A percentile compares a stretch with the other conserved stretches of the same genome.
Evolutionary conservation across 2,797 vertebrate genomes (phyloP).

Genomic region (Naso thynnoides): DNA sequence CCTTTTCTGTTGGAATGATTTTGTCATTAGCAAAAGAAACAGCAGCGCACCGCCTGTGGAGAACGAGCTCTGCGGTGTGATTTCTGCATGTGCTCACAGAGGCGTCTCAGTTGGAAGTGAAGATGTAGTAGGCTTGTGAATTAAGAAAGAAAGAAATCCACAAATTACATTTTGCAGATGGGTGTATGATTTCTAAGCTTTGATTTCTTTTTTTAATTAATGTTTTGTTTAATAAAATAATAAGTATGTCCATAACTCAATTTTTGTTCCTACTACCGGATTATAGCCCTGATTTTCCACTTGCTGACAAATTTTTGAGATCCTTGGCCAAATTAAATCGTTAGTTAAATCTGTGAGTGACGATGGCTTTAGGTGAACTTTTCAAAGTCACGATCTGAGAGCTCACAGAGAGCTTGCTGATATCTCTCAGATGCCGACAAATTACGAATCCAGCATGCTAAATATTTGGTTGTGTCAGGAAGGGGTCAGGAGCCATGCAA

Average conservation of each 20-base stretch:
- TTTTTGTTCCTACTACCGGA: neutral
- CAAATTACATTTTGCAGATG: neutral
- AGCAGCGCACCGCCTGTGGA: neutral
- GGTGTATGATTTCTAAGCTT: neutral
- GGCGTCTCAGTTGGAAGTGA: neutral
- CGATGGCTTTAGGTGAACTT: too few relatives aligned
- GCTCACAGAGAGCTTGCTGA: too few relatives aligned
- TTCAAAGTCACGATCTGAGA: too few relatives aligned
- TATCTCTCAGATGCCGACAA: too few relatives aligned
- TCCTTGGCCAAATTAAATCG: too few relatives aligned
- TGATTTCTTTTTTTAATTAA: neutral
- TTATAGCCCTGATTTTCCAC: too few relatives aligned
- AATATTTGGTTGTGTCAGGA: too few relatives aligned
- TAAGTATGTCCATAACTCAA: neutral
- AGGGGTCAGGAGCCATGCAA: too few relatives aligned
- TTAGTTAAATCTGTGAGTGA: too few relatives aligned
- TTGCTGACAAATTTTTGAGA: too few relatives aligned
- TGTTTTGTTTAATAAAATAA: neutral
- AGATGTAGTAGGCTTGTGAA: neutral
- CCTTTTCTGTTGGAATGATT: neutral
- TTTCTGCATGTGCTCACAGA: neutral
- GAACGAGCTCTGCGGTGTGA: neutral
- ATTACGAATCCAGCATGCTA: too few relatives aligned
- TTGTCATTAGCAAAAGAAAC: conserved; percentile 6
- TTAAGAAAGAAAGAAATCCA: neutral